Evolutionary conservation across 2,113 vertebrate species (phyloP).

Genomic region (Sterrhoptilus dennistouni): DNA sequence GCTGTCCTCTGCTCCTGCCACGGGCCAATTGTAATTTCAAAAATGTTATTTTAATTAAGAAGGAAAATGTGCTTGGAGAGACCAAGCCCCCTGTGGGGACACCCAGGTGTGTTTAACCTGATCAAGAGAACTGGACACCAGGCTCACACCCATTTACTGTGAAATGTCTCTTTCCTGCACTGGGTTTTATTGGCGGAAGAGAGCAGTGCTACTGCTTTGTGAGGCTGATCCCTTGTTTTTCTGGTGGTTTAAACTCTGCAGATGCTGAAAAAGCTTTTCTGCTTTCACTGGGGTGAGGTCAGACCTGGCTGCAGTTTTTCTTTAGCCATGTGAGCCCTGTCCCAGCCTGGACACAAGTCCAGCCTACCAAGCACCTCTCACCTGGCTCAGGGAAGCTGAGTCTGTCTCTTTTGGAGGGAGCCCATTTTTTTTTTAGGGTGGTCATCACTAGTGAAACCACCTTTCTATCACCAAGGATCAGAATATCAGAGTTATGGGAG

Average conservation of each 20-base stretch:
- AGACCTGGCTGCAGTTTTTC: not conserved
- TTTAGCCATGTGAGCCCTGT: not conserved
- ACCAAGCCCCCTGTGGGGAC: not conserved
- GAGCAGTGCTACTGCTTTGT: not conserved
- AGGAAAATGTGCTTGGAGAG: not conserved
- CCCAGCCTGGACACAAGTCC: not conserved
- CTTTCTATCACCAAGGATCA: not conserved
- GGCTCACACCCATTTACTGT: not conserved
- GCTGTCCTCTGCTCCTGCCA: slow-evolving; percentile 46
- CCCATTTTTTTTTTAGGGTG: not conserved
- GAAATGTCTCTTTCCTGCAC: not conserved
- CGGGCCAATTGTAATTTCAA: slow-evolving; percentile 53
- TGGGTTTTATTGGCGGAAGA: not conserved
- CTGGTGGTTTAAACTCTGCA: not conserved
- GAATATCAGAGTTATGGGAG: not conserved
- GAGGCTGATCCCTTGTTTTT: not conserved
- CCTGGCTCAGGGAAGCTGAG: not conserved
- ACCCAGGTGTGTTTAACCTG: not conserved
- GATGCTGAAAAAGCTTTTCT: not conserved
- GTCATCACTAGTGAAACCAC: not conserved
- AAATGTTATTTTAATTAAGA: slow-evolving; percentile 58
- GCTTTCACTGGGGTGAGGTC: not conserved
- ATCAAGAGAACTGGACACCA: not conserved
- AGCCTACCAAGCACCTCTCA: not conserved
- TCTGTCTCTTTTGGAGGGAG: not conserved